Base-by-base conservation (phyloP, 2,113 vertebrate species). In the Semnornis frantzii region DNA sequence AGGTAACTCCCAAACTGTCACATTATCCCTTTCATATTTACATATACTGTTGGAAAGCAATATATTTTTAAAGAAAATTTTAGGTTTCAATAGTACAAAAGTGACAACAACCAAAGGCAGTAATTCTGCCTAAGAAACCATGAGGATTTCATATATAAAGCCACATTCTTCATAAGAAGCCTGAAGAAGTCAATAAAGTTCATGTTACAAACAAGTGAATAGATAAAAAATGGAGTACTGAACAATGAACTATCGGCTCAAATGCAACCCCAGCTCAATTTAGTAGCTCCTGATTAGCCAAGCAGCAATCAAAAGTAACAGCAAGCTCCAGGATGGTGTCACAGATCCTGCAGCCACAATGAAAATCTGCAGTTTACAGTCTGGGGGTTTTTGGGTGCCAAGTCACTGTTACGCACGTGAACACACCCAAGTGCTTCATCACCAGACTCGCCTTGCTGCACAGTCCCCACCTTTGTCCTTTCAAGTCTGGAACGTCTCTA, bases 371-470 rank as follows among this genome's bases (percentile, higher is more conserved):
- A 62, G 6, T 34, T 57, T 27, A 14, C 73, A 90, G 73, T 60
- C 83, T 25, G 34, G n/a, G 17, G 44, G 24, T 30, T 48, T 44
- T 50, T 19, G 60, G 72, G 39, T 28, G 37, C 60, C 3, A 7
- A 76, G 31, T 8, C 62, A n/a, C 63, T 34, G 23, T 34, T 24
- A 27, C 0, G 48, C 30, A 33, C 66, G 13, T 0, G 21, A 89
- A 30, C 15, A 24, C 73, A 27, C 68, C 48, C 3, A 7, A 58
- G 19, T 4, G 4, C 57, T 66, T 48, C 65, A 37, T 9, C 77
- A 23, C 0, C 0, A 80, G 75, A 19, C 73, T 37, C 8, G 0
- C 25, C 55, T 34, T 44, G 46, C 59, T 87, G 50, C 5, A 0
- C 39, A 10, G 75, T 24, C 42, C 57, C 39, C 73, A 84, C 70